These are phyloP conservation scores for Scaptomyza cyrtandrae DNA, from an alignment of 2,888 invertebrate genomes.

Conservation along the genomic window DNA sequence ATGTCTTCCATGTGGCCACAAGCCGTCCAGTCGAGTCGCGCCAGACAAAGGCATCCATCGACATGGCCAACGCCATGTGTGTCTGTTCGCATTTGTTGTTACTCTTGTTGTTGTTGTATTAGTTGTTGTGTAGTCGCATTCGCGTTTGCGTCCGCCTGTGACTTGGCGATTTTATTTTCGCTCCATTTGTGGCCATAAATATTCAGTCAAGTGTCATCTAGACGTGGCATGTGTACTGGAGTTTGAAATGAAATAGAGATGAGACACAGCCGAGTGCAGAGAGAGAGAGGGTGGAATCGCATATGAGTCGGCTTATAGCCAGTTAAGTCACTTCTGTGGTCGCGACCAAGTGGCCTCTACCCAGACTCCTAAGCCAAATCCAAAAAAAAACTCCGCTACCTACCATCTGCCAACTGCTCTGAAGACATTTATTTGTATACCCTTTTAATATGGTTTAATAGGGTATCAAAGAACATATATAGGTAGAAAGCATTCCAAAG, in stretches of 20 bases:
- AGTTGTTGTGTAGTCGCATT: conserved; percentile 18
- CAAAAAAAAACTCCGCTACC: conserved; percentile 32
- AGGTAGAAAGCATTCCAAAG: background rate
- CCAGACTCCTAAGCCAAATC: conserved; percentile 28
- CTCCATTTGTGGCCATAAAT: conserved; percentile 79
- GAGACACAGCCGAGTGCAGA: background rate
- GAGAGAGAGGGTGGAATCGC: background rate
- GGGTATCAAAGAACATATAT: background rate
- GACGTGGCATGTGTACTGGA: conserved; percentile 76
- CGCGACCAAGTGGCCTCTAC: conserved; percentile 70
- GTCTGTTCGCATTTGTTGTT: conserved; percentile 44
- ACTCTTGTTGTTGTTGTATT: conserved; percentile 21
- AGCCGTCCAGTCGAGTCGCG: conserved; percentile 3
- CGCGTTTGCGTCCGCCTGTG: conserved; percentile 61
- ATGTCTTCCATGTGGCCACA: conserved; percentile 62
- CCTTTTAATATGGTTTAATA: background rate
- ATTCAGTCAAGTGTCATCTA: conserved; percentile 79
- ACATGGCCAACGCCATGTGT: conserved; percentile 65
- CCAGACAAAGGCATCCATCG: conserved; percentile 54
- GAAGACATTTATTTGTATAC: conserved; percentile 26
- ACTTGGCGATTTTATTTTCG: conserved; percentile 80
- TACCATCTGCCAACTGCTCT: conserved; percentile 50
- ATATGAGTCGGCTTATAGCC: conserved; percentile 67
- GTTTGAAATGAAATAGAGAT: conserved; percentile 75
- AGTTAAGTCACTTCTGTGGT: conserved; percentile 79